Percentiles rank a stretch among this genome's conserved stretches.
These are phyloP conservation scores for Girardia tigrina DNA, from an alignment of 2,888 invertebrate genomes.

Conservation along the genomic window DNA sequence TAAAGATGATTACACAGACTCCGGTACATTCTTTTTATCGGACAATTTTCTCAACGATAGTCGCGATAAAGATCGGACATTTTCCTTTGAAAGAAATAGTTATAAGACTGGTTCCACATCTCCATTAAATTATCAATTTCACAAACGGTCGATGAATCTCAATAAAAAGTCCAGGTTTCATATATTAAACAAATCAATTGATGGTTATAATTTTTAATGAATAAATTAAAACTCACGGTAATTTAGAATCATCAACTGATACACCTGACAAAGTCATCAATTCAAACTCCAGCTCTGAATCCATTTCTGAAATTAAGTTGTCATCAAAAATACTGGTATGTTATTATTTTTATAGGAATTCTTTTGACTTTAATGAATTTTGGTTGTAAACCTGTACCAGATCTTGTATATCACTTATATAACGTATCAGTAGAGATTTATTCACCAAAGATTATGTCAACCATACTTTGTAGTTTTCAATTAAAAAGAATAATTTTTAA, in stretches of 20 bases:
- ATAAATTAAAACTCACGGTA: neutral
- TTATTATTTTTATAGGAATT: too few relatives aligned
- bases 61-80: neutral
- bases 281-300: neutral
- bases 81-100: neutral
- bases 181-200: neutral
- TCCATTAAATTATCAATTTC: neutral
- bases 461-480: too few relatives aligned
- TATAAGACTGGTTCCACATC: neutral
- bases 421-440: too few relatives aligned
- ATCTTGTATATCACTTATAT: too few relatives aligned
- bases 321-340: neutral
- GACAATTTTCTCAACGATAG: neutral
- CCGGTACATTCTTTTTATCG: constrained; percentile 8
- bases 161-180: neutral
- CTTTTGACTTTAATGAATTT: too few relatives aligned
- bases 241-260: neutral
- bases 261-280: neutral
- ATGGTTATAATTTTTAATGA: neutral
- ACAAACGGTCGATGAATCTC: neutral
- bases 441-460: too few relatives aligned
- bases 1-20: neutral
- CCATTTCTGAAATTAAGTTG: neutral
- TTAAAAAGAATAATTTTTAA: too few relatives aligned
- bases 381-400: too few relatives aligned